Percentiles rank a stretch among this genome's conserved stretches.
These are phyloP conservation scores for fruit fly (Drosophila melanogaster) DNA, from an alignment of 1,140 invertebrate genomes.

Conservation along the genomic window Release_6_plus_ISO1_MT NT_037436.4:15944501-15945000, in stretches of 20 bases:
- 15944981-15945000: conserved; percentile 61
- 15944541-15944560: conserved; percentile 31
- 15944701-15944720: conserved; percentile 43
- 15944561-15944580: conserved; percentile 36
- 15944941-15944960: conserved; percentile 32
- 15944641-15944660: conserved; percentile 22
- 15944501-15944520: conserved; percentile 53
- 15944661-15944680: conserved; percentile 17
- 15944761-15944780: conserved; percentile 24
- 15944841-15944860: conserved; percentile 20
- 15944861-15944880: background rate
- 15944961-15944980: conserved; percentile 31
- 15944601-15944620: conserved; percentile 60
- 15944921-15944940: conserved; percentile 61
- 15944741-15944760: conserved; percentile 25
- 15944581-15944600: conserved; percentile 49
- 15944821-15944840: conserved; percentile 59
- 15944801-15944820: conserved; percentile 12
- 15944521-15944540: conserved; percentile 25
- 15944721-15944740: conserved; percentile 39
- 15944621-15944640: conserved; percentile 15
- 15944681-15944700: conserved; percentile 8
- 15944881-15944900: conserved; percentile 2
- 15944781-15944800: too few species aligned
- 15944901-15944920: conserved; percentile 46